Conservation (phyloP, 2,888 invertebrate genomes). For the Eudiplozoon nipponicum region DNA sequence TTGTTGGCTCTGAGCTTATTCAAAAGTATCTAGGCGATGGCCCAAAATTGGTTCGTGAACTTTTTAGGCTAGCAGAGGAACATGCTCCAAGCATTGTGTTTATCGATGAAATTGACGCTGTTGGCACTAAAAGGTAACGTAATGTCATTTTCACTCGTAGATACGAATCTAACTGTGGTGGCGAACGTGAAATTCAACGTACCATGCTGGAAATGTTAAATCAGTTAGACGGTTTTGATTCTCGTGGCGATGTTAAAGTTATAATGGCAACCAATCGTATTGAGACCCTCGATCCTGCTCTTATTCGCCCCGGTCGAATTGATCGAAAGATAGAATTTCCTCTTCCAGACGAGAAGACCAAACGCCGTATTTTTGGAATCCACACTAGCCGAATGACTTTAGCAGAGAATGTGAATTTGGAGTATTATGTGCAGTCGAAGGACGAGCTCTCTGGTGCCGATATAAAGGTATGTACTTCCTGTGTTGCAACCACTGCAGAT, state of each 20-base stretch:
- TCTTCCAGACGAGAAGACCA: conserved; percentile 80
- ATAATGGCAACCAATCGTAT: conserved; percentile 38
- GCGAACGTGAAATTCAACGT: conserved; percentile 89
- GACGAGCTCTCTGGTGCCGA: conserved; percentile 70
- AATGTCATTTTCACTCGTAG: conserved; percentile 35
- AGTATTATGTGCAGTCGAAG: conserved; percentile 87
- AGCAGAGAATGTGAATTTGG: conserved; percentile 71
- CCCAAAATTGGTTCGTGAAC: conserved; percentile 73
- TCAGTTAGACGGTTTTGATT: conserved; percentile 86
- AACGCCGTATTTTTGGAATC: conserved; percentile 64
- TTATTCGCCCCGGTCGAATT: conserved; percentile 87
- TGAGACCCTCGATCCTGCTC: conserved; percentile 82
- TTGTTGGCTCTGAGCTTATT: conserved; percentile 92
- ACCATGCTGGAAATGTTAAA: conserved; percentile 95
- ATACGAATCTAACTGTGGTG: conserved; percentile 93
- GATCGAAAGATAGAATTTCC: conserved; percentile 98
- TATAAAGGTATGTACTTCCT: conserved; percentile 30
- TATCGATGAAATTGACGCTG: conserved; percentile 96
- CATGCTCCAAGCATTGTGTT: conserved; percentile 97
- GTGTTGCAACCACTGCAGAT: no score
- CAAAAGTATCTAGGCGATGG: conserved; percentile 97
- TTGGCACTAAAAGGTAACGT: conserved; percentile 49
- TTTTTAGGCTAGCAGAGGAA: conserved; percentile 94
- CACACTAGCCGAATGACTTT: conserved; percentile 97
- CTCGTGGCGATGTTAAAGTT: conserved; percentile 61